Percentiles rank a stretch among this genome's conserved stretches.
phyloP scores from a whole-genome alignment of 37 sponge, comb jelly and placozoan genomes.

The Axinella damicornis region DNA sequence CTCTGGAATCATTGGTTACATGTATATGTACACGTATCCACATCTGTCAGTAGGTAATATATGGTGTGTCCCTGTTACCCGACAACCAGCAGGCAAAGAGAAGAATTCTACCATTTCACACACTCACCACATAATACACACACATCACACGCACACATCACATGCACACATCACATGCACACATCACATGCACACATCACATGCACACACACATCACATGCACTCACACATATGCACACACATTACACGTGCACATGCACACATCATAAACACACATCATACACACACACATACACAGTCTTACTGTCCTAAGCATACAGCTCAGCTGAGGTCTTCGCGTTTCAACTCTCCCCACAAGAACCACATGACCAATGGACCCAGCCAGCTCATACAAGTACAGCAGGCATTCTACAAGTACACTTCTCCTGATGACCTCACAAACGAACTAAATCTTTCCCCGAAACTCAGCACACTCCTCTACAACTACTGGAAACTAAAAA shows the following conservation, averaged over 20 bases:
- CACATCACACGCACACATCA: not conserved
- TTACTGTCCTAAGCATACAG: conserved; percentile 83
- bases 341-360: conserved; percentile 37
- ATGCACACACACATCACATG: no score
- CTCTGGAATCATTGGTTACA: no score
- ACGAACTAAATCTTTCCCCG: conserved; percentile 35
- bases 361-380: conserved; percentile 12
- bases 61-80: no score
- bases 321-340: conserved; percentile 36
- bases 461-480: conserved; percentile 66
- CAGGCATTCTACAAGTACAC: conserved; percentile 79
- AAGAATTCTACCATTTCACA: no score
- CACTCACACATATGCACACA: no score
- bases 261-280: not conserved
- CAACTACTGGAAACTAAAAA: conserved; percentile 95
- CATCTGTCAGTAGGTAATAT: no score
- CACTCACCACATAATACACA: no score
- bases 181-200: not conserved
- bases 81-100: no score
- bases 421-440: conserved; percentile 51
- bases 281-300: conserved; percentile 45
- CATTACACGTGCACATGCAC: not conserved
- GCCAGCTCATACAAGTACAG: conserved; percentile 70
- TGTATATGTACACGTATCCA: no score
- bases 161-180: not conserved